Evolutionary conservation across 2,888 invertebrate genomes (phyloP).

Genomic region (Hartigia nigra): DNA sequence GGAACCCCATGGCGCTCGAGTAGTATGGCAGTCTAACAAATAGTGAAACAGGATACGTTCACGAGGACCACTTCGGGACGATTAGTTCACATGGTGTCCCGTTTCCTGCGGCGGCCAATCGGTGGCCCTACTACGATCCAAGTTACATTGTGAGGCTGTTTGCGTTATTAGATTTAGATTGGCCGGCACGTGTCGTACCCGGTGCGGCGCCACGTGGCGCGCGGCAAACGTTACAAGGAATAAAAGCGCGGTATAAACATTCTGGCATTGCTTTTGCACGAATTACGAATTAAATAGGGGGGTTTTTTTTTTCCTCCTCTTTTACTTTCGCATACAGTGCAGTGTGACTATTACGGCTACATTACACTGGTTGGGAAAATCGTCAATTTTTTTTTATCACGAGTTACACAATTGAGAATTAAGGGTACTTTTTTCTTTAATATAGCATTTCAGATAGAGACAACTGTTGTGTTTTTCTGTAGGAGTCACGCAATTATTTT

Average conservation of each 20-base stretch:
- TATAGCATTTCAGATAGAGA: neutral
- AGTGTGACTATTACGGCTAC: neutral
- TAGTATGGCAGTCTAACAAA: slow-evolving; percentile 34
- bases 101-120: slow-evolving; percentile 51
- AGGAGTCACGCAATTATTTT: neutral
- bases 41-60: slow-evolving; percentile 54
- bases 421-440: neutral
- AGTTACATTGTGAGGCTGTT: slow-evolving; percentile 58
- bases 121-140: slow-evolving; percentile 35
- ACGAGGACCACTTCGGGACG: slow-evolving; percentile 56
- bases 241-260: slow-evolving; percentile 6
- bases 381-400: neutral
- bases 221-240: slow-evolving; percentile 46
- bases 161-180: slow-evolving; percentile 65
- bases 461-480: neutral
- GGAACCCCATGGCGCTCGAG: neutral
- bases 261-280: neutral
- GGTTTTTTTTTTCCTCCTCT: neutral
- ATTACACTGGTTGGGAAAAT: neutral
- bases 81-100: slow-evolving; percentile 65
- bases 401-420: neutral
- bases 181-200: slow-evolving; percentile 54
- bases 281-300: neutral
- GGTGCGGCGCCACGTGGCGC: slow-evolving; percentile 39
- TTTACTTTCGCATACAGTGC: neutral